Percentiles rank a stretch among this genome's conserved stretches.
Evolutionary conservation across 2,888 invertebrate species (phyloP).

Genomic region (Cremastobaeus sp.): DNA sequence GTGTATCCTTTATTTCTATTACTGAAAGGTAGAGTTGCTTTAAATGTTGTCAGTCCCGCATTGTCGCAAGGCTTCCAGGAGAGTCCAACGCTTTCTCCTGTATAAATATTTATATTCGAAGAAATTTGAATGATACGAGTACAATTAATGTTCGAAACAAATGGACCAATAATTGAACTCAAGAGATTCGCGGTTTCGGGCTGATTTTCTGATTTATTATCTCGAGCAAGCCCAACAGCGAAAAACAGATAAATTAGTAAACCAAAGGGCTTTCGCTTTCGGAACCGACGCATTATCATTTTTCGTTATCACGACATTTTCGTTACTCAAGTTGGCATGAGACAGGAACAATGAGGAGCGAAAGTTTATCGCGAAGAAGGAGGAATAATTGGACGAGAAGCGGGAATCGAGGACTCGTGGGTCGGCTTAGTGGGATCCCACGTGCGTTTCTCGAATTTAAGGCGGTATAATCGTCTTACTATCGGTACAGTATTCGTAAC

Average conservation of each 20-base stretch:
- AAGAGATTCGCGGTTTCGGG: conserved; percentile 1
- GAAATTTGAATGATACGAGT: too few relatives aligned
- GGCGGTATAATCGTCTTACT: conserved; percentile 64
- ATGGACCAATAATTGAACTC: not conserved
- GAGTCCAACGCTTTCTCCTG: too few relatives aligned
- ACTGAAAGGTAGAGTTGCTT: conserved; percentile 22
- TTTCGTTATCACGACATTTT: conserved; percentile 56
- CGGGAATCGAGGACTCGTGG: conserved; percentile 59
- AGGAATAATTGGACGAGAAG: conserved; percentile 58
- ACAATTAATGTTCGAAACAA: too few relatives aligned
- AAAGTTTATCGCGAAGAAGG: conserved; percentile 56
- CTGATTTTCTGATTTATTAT: conserved; percentile 37
- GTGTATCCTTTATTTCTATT: conserved; percentile 24
- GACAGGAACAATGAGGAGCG: conserved; percentile 58
- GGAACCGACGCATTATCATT: conserved; percentile 46
- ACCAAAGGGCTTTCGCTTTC: conserved; percentile 54
- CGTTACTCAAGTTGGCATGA: conserved; percentile 54
- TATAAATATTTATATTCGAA: too few relatives aligned
- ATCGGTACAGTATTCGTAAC: conserved; percentile 61
- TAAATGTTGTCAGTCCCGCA: not conserved
- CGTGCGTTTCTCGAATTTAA: conserved; percentile 63
- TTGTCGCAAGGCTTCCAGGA: not conserved
- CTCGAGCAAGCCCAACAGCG: conserved; percentile 32
- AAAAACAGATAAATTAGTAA: conserved; percentile 51
- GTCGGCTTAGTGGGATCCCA: conserved; percentile 61